Evolutionary conservation across 2,113 vertebrate genomes (phyloP).

Genomic region (Catagonus wagneri): DNA sequence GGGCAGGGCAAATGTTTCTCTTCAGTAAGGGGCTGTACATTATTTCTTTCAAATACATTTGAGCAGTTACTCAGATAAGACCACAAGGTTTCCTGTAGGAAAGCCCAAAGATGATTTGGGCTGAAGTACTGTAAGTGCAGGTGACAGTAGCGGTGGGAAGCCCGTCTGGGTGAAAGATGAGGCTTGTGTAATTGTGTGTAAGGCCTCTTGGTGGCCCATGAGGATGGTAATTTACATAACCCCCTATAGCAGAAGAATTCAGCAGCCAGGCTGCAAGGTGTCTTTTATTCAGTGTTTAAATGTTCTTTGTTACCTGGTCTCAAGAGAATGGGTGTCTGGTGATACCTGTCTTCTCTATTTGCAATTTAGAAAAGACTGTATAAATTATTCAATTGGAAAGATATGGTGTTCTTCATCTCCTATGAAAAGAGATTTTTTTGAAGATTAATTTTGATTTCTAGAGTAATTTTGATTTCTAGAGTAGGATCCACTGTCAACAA

Average conservation of each 20-base stretch:
- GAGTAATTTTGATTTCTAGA: neutral
- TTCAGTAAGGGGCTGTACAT: neutral
- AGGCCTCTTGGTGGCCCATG: neutral
- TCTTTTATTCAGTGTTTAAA: neutral
- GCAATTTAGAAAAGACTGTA: neutral
- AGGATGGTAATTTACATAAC: neutral
- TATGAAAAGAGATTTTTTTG: neutral
- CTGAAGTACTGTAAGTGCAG: neutral
- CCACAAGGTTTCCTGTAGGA: neutral
- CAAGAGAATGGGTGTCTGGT: neutral
- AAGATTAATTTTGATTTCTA: neutral
- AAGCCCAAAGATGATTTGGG: neutral
- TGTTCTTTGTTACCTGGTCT: neutral
- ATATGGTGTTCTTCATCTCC: neutral
- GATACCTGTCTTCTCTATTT: neutral
- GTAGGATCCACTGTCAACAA: neutral
- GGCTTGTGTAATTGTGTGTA: neutral
- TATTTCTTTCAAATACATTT: neutral
- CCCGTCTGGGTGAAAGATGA: neutral
- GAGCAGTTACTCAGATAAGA: neutral
- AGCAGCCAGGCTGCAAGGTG: neutral
- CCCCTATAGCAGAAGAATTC: neutral
- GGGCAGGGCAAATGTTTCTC: neutral
- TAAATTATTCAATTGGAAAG: constrained; percentile 18
- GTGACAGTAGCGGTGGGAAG: neutral